A percentile compares a stretch with the other conserved stretches of the same genome.
Evolutionary conservation across 2,797 vertebrate genomes (phyloP).

Genomic region (Galagoides demidoff): DNA sequence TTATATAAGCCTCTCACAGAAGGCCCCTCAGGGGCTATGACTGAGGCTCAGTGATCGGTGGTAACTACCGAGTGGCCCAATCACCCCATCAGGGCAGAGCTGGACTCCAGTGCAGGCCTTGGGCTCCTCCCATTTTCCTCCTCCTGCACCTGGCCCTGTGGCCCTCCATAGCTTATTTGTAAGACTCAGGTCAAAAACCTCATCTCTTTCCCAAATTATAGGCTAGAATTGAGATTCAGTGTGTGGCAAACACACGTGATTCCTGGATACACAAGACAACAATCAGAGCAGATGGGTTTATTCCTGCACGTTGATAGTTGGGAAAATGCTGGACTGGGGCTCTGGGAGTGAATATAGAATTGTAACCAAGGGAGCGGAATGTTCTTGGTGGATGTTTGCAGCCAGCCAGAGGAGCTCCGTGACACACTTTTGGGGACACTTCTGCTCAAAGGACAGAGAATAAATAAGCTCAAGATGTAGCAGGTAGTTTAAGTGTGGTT

Average conservation of each 20-base stretch:
- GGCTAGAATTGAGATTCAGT: background rate
- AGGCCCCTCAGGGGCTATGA: background rate
- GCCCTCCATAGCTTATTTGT: accelerated
- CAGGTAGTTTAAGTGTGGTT: background rate
- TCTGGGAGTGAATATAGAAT: accelerated
- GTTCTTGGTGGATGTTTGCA: background rate
- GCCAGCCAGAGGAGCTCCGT: background rate
- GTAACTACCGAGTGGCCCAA: background rate
- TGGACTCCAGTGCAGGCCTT: background rate
- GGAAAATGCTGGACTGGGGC: background rate
- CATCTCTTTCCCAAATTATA: background rate
- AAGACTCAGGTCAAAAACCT: background rate
- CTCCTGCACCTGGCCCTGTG: accelerated
- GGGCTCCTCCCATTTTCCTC: background rate
- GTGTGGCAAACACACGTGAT: accelerated
- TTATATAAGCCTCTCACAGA: background rate
- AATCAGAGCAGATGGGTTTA: accelerated
- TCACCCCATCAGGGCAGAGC: background rate
- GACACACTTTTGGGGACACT: accelerated
- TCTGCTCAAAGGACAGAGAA: background rate
- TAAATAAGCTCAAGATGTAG: background rate
- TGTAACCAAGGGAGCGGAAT: accelerated
- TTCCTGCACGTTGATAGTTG: accelerated
- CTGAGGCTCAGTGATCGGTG: accelerated
- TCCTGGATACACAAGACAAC: background rate